Evolutionary conservation across 2,113 vertebrate genomes (phyloP).

Genomic region (Bostrychus sinensis): DNA sequence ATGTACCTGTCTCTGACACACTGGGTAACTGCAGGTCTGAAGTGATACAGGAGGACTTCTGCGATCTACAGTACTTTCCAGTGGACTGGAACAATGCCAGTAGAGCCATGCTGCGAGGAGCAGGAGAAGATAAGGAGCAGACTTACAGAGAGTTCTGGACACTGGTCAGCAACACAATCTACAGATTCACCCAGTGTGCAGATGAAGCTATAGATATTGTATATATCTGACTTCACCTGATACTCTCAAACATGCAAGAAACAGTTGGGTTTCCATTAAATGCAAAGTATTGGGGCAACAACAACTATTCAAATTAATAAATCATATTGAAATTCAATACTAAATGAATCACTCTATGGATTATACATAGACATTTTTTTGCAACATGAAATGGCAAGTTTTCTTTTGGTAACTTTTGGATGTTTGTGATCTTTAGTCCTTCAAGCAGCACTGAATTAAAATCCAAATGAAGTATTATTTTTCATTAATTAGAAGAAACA

Average conservation of each 20-base stretch:
- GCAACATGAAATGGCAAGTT: no score
- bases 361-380: no score
- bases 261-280: background rate
- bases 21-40: slow-evolving; percentile 25
- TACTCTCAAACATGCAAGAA: background rate
- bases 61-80: slow-evolving; percentile 35
- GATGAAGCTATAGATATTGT: slow-evolving; percentile 18
- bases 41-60: slow-evolving; percentile 48
- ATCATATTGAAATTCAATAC: no score
- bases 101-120: slow-evolving; percentile 29
- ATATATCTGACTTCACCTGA: slow-evolving; percentile 1
- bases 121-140: slow-evolving; percentile 34
- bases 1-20: no score
- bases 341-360: no score
- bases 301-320: no score
- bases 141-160: slow-evolving; percentile 4
- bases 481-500: no score
- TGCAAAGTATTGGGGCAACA: no score
- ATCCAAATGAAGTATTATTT: no score
- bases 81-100: slow-evolving; percentile 54
- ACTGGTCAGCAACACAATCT: slow-evolving; percentile 9
- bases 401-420: no score
- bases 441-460: no score
- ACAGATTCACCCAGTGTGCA: slow-evolving; percentile 4
- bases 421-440: no score